Evolutionary conservation across 2,888 invertebrate genomes (phyloP).

Genomic region (Phanerotoma sp.): DNA sequence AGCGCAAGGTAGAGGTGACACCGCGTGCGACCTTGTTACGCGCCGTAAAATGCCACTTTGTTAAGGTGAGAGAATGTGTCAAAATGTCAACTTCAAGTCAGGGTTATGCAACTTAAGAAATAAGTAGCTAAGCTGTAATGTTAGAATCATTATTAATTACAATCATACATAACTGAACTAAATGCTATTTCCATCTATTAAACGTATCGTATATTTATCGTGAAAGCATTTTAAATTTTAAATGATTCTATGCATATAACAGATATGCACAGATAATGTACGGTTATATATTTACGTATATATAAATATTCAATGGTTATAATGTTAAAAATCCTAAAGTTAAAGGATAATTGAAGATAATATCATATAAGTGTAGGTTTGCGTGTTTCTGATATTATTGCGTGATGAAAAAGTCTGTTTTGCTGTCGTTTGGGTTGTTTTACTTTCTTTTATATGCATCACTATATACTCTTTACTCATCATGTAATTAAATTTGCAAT

Average conservation of each 20-base stretch:
- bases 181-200: too few relatives aligned
- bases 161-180: too few relatives aligned
- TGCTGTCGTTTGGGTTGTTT: slow-evolving; percentile 21
- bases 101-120: too few relatives aligned
- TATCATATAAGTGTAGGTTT: slow-evolving; percentile 35
- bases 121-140: too few relatives aligned
- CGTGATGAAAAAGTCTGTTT: slow-evolving; percentile 42
- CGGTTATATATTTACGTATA: too few relatives aligned
- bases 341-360: slow-evolving; percentile 15
- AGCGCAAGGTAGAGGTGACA: slow-evolving; percentile 24
- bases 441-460: slow-evolving; percentile 26
- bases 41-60: slow-evolving; percentile 34
- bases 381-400: slow-evolving; percentile 45
- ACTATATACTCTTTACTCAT: slow-evolving; percentile 8
- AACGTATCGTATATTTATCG: too few relatives aligned
- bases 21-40: slow-evolving; percentile 40
- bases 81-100: neutral
- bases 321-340: slow-evolving; percentile 2
- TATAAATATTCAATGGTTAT: neutral
- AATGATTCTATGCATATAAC: too few relatives aligned
- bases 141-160: too few relatives aligned
- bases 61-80: slow-evolving; percentile 28
- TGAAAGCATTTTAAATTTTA: too few relatives aligned
- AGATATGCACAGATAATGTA: too few relatives aligned
- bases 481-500: slow-evolving; percentile 12